Percentiles rank a stretch among this genome's conserved stretches.
These are phyloP conservation scores for Encarsia formosa DNA, from an alignment of 2,888 invertebrate species.

Conservation along the genomic window DNA sequence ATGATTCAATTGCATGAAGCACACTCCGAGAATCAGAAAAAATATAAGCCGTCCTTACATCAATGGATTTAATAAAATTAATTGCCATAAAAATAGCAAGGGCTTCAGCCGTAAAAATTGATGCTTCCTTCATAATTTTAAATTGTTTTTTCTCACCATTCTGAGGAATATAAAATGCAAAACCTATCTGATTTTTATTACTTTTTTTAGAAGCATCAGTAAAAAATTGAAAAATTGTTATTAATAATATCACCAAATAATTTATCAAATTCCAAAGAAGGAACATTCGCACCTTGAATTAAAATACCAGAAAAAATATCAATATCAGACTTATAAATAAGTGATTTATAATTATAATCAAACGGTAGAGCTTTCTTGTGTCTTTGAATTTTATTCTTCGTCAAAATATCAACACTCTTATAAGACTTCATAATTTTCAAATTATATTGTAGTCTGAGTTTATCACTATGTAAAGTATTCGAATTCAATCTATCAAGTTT, in stretches of 20 bases:
- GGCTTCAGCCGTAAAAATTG: constrained; percentile 7
- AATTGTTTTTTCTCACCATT: neutral
- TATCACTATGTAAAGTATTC: neutral
- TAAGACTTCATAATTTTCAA: too few relatives aligned
- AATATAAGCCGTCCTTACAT: neutral
- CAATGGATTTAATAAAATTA: neutral
- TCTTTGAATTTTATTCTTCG: neutral
- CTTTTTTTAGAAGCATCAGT: neutral
- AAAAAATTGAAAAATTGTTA: neutral
- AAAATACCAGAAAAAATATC: neutral
- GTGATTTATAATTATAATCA: neutral
- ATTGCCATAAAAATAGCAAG: neutral
- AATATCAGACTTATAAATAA: neutral
- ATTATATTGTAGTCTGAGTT: too few relatives aligned
- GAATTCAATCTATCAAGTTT: neutral
- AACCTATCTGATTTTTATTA: neutral
- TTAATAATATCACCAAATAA: neutral
- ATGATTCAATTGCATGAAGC: too few relatives aligned
- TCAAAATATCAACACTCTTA: neutral
- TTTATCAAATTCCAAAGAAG: neutral
- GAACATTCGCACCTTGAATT: neutral
- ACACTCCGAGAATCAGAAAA: constrained; percentile 4
- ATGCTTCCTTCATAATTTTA: neutral
- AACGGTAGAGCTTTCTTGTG: neutral
- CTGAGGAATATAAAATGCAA: neutral